These are phyloP conservation scores for Drosophila tristis DNA, from an alignment of 1,140 invertebrate species.

Conservation along the genomic window DNA sequence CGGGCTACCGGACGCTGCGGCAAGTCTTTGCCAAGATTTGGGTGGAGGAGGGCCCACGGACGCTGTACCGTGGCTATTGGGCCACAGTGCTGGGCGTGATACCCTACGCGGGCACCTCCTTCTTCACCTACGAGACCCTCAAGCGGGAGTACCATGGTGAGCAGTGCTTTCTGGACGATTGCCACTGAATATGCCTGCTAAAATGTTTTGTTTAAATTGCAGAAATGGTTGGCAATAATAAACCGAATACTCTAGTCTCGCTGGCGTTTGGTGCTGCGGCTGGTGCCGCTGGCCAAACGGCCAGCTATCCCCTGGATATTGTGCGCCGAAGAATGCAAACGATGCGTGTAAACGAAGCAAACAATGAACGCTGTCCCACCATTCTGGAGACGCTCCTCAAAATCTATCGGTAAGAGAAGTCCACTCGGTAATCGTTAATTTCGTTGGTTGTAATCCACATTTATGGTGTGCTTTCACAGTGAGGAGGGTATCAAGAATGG, in stretches of 20 bases:
- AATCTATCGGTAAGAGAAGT: slow-evolving; percentile 69
- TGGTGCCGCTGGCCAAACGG: slow-evolving; percentile 96
- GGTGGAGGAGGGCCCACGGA: slow-evolving; percentile 90
- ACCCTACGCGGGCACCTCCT: slow-evolving; percentile 98
- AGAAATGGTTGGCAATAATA: slow-evolving; percentile 82
- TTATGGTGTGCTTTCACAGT: slow-evolving; percentile 84
- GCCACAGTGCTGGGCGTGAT: slow-evolving; percentile 97
- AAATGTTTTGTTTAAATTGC: background rate
- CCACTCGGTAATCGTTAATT: background rate
- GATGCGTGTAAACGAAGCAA: slow-evolving; percentile 62
- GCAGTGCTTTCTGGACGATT: slow-evolving; percentile 23
- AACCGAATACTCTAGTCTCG: slow-evolving; percentile 87
- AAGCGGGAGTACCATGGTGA: slow-evolving; percentile 93
- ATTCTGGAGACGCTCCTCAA: slow-evolving; percentile 72
- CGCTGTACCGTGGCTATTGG: slow-evolving; percentile 94
- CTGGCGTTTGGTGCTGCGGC: slow-evolving; percentile 95
- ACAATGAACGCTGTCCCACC: slow-evolving; percentile 55
- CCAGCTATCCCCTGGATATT: slow-evolving; percentile 92
- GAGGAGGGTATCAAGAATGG: slow-evolving; percentile 95
- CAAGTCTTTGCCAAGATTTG: slow-evolving; percentile 94
- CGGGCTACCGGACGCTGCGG: slow-evolving; percentile 85
- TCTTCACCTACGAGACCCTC: slow-evolving; percentile 98
- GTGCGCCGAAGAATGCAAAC: slow-evolving; percentile 83
- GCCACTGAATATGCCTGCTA: background rate
- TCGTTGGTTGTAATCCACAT: background rate